Base-by-base conservation (phyloP, 2,113 vertebrate species). In the Trochalopteron elliotii region DNA sequence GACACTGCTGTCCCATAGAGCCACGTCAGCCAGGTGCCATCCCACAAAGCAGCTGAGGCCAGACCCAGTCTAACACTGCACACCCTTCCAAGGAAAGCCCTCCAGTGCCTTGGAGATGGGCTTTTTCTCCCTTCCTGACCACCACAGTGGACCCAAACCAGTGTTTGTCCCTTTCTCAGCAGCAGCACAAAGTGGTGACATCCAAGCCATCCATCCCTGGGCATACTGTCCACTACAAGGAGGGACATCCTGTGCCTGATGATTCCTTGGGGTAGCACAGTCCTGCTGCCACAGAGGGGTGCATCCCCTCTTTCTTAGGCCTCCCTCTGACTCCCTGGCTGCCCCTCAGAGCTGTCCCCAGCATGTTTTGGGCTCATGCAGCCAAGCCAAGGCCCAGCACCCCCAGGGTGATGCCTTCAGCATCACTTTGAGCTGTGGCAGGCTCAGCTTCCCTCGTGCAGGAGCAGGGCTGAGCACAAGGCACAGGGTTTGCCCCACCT, bases 401-500 rank as follows among this genome's bases (percentile, higher is more conserved):
- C 24, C 53, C 28, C 23, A 13, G 12, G 21, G 17, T 70, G 68
- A 50, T 28, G 39, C 52, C 71, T 70, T 52, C 84, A 76, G 59
- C 64, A 40, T 37, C 40, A 68, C 76, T 88, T 42, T 89, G 92
- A 90, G 75, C 82, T 67, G 83, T 91, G 45, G 70, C 3, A 1
- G 69, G 59, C 25, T 86, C 4, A 35, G 39, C 27, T 52, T 49
- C 28, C 31, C 28, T 7, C 1, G 0, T 35, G 44, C 69, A 68
- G 65, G 22, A 86, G 33, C 3, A 0, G 47, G 69, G 53, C 53
- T 87, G 77, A 78, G 65, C 31, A 24, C 14, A 30, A 71, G 35
- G 57, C 70, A 53, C 50, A 70, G 83, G 21, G 22, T 80, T 81
- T 74, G 2, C 15, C 90, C 81, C 96, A 94, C 88, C 93, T 93